Evolutionary conservation across 2,113 vertebrate species (phyloP).

Genomic region (Campylomormyrus numenius): DNA sequence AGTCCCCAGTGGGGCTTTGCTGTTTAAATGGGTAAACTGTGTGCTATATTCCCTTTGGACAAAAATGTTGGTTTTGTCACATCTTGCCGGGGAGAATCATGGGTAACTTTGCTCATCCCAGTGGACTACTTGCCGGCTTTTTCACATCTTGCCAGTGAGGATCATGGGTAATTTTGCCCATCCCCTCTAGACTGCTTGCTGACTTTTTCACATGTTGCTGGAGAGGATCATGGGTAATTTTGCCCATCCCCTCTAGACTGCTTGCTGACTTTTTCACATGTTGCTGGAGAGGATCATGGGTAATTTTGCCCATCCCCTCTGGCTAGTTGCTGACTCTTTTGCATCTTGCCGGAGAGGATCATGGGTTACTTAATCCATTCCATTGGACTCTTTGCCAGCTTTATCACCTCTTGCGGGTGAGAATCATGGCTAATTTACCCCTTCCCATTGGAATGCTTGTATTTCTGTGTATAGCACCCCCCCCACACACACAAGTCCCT

Average conservation of each 20-base stretch:
- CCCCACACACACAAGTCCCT: neutral
- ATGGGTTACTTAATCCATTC: neutral
- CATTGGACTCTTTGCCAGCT: neutral
- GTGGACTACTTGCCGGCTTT: neutral
- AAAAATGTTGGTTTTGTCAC: neutral
- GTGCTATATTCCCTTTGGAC: neutral
- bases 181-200: neutral
- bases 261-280: neutral
- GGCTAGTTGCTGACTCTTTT: too few species aligned
- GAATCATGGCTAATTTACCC: neutral
- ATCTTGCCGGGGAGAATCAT: neutral
- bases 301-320: too few species aligned
- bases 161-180: neutral
- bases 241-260: neutral
- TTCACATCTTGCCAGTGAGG: neutral
- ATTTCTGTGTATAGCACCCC: neutral
- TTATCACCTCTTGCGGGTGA: neutral
- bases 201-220: neutral
- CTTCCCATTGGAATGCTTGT: neutral
- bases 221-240: neutral
- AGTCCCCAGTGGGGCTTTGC: neutral
- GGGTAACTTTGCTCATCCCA: neutral
- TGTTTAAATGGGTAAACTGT: neutral
- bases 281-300: too few species aligned
- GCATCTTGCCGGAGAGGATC: neutral